Evolutionary conservation across 2,888 invertebrate species (phyloP), one percentile per base, ranked within the genome.

Genomic region (Hololepta plana): DNA sequence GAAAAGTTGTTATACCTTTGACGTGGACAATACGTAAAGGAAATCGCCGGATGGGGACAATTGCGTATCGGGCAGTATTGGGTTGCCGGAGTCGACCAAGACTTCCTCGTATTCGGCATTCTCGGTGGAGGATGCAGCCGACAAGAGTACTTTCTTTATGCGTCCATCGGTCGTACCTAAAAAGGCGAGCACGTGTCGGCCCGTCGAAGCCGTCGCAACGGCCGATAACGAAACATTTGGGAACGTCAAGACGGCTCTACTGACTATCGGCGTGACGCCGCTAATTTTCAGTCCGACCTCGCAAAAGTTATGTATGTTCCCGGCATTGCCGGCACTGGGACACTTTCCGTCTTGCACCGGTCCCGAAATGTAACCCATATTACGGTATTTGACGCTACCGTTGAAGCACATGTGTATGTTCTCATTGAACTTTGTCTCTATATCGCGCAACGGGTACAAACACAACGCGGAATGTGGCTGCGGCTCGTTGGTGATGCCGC

Each of bases 401-500:
- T 90, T 85, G 51, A 93, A 93, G 57, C 96, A 96, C 73, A 87
- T 81, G 51, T 91, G 90, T 42, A 95, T 90, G 59, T 95, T 96
- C 54, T 90, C 84, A 48, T 84, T 85, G 55, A 96, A 96, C 52
- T 82, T 82, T 38, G 75, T 73, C 51, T 90, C 85, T 42, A 95
- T 84, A 37, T 85, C 80, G 43, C 79, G 72, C 35, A 96, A 60
- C 31, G 90, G 82, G 57, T 81, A 96, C 23, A 91, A 70, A 59
- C 96, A 96, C 42, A 96, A 61, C 1, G 91, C 95, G 2, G 95
- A 90, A 37, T 77, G 74, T 14, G 70, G 51, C 45, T 72, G 67
- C 2, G 85, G 79, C 42, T 84, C 80, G 57, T 81, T 79, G 30
- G 76, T 72, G 41, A 91, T 87, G 37, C 82, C 81, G 47, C 72